phyloP scores from a whole-genome alignment of 2,888 invertebrate species.

The Balanococcus diminutus region DNA sequence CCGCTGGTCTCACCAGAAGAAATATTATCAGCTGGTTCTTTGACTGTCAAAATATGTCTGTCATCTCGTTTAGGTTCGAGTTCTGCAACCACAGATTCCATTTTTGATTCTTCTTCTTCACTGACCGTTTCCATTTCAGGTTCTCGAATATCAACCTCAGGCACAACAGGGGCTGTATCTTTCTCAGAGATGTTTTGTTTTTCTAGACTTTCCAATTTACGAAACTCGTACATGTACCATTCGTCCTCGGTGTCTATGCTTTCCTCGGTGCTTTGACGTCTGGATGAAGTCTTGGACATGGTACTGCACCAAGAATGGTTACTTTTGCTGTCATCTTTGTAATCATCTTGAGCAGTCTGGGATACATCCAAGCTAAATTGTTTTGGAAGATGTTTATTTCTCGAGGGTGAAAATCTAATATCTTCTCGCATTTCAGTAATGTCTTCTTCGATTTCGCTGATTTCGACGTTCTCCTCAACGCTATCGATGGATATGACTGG shows the following conservation, averaged over 20 bases:
- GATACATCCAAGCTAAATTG: slow-evolving; percentile 83
- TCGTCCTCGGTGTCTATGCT: slow-evolving; percentile 93
- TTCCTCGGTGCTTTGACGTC: slow-evolving; percentile 89
- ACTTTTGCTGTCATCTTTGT: slow-evolving; percentile 81
- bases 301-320: slow-evolving; percentile 87
- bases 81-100: slow-evolving; percentile 25
- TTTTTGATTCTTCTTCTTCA: slow-evolving; percentile 60
- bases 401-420: slow-evolving; percentile 64
- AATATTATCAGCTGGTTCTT: slow-evolving; percentile 59
- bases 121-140: slow-evolving; percentile 58
- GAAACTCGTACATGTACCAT: slow-evolving; percentile 87
- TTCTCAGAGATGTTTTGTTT: slow-evolving; percentile 73
- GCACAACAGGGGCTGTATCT: slow-evolving; percentile 64
- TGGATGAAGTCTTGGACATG: slow-evolving; percentile 77
- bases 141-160: slow-evolving; percentile 47
- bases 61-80: slow-evolving; percentile 58
- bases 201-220: slow-evolving; percentile 86
- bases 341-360: slow-evolving; percentile 66
- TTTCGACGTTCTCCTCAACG: slow-evolving; percentile 58
- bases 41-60: slow-evolving; percentile 62
- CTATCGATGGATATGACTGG: slow-evolving; percentile 39
- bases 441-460: slow-evolving; percentile 56
- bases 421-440: slow-evolving; percentile 63
- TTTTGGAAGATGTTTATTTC: slow-evolving; percentile 61
- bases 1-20: slow-evolving; percentile 89